Base-by-base conservation (phyloP, 1,140 invertebrate genomes). In the Leptinotarsa undecemlineata region DNA sequence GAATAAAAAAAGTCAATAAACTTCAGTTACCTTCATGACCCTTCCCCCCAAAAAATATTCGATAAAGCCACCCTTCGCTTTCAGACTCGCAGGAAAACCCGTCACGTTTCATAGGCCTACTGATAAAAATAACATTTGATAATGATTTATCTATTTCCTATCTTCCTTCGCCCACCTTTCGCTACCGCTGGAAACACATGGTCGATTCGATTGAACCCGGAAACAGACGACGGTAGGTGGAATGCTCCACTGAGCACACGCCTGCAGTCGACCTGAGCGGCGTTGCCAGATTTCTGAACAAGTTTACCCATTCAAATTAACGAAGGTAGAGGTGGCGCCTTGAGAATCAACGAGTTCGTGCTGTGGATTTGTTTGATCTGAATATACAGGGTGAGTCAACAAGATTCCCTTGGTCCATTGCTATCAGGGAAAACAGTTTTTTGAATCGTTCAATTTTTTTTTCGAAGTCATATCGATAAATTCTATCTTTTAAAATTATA, bases 121-220 rank as follows among this genome's bases (percentile, higher is more conserved):
- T 19, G 62, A 14, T 64, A 64, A 26, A 64, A 64, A 64, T 64
- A 64, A 26, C 69, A 48, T 71, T 60, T 61, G 69, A 71, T 71
- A 71, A 71, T 71, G 57, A 71, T 71, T 71, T 71, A 71, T 71
- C 69, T 61, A 26, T 69, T 69, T 69, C 66, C 67, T 74, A 74
- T 74, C 72, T 74, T 48, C 60, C 72, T 48, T 20, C 20, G n/a
- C 68, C 72, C 67, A 26, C 20, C 51, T 62, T 68, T 51, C 60
- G 17, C 51, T 57, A 57, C 48, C 61, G 42, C 67, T 48, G 21
- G 21, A 42, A 69, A 71, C 73, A 74, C 64, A 62, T 74, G 73
- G 63, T 70, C 68, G 73, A 69, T 71, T 62, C 51, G 73, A 71
- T 48, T 69, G 15, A 70, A 71, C 68, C 68, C 68, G 73, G 73